Base-by-base conservation (phyloP, 2,113 vertebrate genomes). In the Oncorhynchus masou region DNA sequence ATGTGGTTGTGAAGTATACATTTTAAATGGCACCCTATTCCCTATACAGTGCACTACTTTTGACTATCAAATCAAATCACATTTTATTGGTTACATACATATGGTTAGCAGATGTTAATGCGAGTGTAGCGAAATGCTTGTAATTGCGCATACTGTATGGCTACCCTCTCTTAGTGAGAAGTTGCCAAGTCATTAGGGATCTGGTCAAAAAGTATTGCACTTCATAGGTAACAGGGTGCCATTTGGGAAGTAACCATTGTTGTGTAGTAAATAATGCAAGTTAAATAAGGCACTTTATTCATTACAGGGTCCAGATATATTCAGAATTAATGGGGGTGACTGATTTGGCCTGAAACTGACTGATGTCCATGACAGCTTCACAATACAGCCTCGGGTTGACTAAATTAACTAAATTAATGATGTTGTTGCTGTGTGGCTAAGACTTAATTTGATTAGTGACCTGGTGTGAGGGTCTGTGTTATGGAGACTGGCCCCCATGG, bases 401-500 rank as follows among this genome's bases (percentile, higher is more conserved):
- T 19, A 4, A 54, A 54, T 54, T 4, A 87, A 81, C 86, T 86
- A 89, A 91, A 91, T 86, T 79, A 91, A 92, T 91, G 90, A 88
- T 81, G 79, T 89, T 89, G 88, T 92, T 19, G 85, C 88, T 82
- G 84, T 74, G 83, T 81, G 80, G 79, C 83, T 82, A 3, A 19
- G 51, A 54, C 79, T 84, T 94, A 89, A 94, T 94, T 92, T 89
- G 89, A 92, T 94, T 93, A 90, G 90, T 93, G 92, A 93, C 91
- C 91, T 91, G 83, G 87, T 9, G 39, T 45, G 39, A 45, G 39
- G 39, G 39, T 45, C 39, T 45, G 39, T 45, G 39, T 62, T 22
- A 62, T 5, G n/a, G 6, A 5, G 12, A 62, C 4, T 62, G 59
- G 49, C 12, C 39, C 39, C 8, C 39, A 0, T 39, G 39, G 6